phyloP scores from a whole-genome alignment of 2,113 vertebrate genomes.

The Oncorhynchus mykiss region DNA sequence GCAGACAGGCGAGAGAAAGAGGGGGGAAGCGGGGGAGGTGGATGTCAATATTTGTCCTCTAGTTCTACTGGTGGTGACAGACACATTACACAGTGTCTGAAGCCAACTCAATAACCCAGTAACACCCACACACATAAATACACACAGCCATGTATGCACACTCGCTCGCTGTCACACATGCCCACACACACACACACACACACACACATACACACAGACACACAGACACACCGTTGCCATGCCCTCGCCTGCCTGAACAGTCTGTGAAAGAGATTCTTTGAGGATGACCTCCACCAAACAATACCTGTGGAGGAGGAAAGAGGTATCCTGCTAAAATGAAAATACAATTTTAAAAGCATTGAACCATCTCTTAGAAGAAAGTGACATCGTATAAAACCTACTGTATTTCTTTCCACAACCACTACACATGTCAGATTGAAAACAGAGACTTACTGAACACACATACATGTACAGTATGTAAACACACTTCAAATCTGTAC shows the following conservation, averaged over 20 bases:
- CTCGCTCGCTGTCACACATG: not conserved
- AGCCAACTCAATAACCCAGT: slow-evolving; percentile 33
- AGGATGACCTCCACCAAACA: not conserved
- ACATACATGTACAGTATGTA: not conserved
- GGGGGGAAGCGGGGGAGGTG: not conserved
- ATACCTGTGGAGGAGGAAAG: not conserved
- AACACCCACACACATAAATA: not conserved
- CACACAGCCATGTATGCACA: not conserved
- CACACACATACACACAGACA: too few species aligned
- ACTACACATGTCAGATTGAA: too few species aligned
- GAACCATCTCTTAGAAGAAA: not conserved
- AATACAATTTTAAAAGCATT: not conserved
- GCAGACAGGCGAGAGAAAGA: not conserved
- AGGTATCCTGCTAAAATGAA: not conserved
- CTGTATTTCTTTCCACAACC: too few species aligned
- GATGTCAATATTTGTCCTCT: slow-evolving; percentile 44
- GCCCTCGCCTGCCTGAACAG: not conserved
- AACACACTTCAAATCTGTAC: not conserved
- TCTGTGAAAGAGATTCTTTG: not conserved
- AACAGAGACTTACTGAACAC: too few species aligned
- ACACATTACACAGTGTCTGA: slow-evolving; percentile 27
- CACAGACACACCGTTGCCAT: not conserved
- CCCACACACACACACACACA: not conserved
- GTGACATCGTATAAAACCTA: not conserved
- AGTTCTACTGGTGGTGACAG: slow-evolving; percentile 15